A percentile compares a stretch with the other conserved stretches of the same genome.
Evolutionary conservation across 2,113 vertebrate species (phyloP).

Genomic region (Ammospiza caudacuta): DNA sequence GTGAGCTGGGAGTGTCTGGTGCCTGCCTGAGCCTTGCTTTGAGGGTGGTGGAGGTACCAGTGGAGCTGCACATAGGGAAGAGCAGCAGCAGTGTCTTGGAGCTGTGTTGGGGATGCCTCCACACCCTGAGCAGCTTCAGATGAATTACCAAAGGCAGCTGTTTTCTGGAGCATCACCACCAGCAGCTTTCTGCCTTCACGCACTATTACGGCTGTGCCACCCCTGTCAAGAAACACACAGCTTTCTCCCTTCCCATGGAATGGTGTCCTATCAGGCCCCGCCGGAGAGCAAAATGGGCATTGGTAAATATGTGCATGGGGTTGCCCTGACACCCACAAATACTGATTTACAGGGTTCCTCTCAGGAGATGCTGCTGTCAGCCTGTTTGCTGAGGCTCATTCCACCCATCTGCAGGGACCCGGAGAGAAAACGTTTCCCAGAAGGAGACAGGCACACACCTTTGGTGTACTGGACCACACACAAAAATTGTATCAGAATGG

Average conservation of each 20-base stretch:
- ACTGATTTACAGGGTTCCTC: neutral
- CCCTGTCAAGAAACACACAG: rapidly evolving
- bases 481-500: neutral
- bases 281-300: neutral
- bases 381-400: neutral
- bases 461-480: neutral
- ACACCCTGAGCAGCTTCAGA: neutral
- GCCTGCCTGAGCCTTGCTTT: neutral
- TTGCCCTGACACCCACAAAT: rapidly evolving
- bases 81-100: rapidly evolving
- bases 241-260: neutral
- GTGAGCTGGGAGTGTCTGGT: neutral
- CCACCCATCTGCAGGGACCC: neutral
- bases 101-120: neutral
- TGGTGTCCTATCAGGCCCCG: neutral
- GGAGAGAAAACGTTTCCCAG: neutral
- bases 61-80: neutral
- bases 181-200: neutral
- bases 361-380: neutral
- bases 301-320: rapidly evolving
- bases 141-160: neutral
- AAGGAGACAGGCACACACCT: rapidly evolving
- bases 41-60: neutral
- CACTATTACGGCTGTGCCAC: rapidly evolving
- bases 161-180: rapidly evolving